Base-by-base conservation (phyloP, 1,140 invertebrate genomes). In the Bicyclus anynana region DNA sequence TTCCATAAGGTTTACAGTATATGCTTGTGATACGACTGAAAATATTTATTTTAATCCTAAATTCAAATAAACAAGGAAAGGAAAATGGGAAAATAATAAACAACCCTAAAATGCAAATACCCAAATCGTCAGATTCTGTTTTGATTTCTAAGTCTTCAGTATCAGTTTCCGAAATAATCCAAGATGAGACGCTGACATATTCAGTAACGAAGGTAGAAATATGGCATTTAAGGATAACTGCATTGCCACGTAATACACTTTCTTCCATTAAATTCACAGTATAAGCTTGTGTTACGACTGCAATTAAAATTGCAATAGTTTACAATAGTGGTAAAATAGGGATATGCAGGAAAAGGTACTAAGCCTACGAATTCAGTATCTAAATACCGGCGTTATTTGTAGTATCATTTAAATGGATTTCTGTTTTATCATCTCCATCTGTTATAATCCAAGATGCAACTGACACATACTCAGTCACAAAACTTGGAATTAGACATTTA, bases 401-500 rank as follows among this genome's bases (percentile, higher is more conserved):
- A 67, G 58, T 71, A 65, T 79, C 68, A 18, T 69, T 74, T 42
- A 66, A 65, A 59, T 73, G 74, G 40, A 84, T 83, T 74, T 87
- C 84, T 17, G 63, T 57, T 52, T 77, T 69, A 46, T 79, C 65
- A 42, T 90, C 74, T 60, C 74, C 84, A 81, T 94, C 93, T 71
- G 94, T 92, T 83, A 95, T 93, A 72, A 96, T 90, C 96, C 96
- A 97, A 67, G 94, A 94, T 63, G 92, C 91, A 66, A 97, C 94
- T 71, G 91, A 91, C 65, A 97, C 94, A 89, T 95, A 97, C 91
- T 97, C 95, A 70, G 95, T 94, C 54, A 97, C 95, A 89, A 96
- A 97, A 90, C 95, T 96, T 65, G 96, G 96, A 84, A 97, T 95
- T 87, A 96, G 94, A 91, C 96, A 97, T 91, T 96, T 96, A 72